Evolutionary conservation across 2,113 vertebrate genomes (phyloP).

Genomic region (Cryptotis parvus): DNA sequence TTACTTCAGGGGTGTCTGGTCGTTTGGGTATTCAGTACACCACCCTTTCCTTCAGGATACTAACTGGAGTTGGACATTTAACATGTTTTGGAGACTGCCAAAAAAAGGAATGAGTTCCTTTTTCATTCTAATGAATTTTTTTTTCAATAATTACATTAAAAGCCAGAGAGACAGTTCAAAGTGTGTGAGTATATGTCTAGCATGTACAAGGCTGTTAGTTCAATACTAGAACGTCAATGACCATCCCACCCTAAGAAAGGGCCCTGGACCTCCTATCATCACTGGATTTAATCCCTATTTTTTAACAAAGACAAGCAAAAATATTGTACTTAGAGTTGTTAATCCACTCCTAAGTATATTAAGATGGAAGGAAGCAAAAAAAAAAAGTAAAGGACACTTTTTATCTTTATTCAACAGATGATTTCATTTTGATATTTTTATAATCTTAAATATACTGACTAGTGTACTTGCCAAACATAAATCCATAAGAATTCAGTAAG

Average conservation of each 20-base stretch:
- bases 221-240: too few species aligned
- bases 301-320: background rate
- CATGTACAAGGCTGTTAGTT: too few species aligned
- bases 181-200: too few species aligned
- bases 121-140: too few species aligned
- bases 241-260: too few species aligned
- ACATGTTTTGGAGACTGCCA: background rate
- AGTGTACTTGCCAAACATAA: background rate
- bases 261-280: too few species aligned
- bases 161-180: too few species aligned
- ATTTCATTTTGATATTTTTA: background rate
- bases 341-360: background rate
- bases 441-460: background rate
- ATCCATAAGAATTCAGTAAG: background rate
- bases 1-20: slow-evolving; percentile 5
- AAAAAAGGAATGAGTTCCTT: too few species aligned
- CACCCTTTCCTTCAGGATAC: background rate
- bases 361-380: slow-evolving; percentile 29
- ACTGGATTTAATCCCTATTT: too few species aligned
- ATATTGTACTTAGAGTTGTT: slow-evolving; percentile 14
- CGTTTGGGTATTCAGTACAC: background rate
- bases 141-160: too few species aligned
- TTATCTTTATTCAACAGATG: background rate
- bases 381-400: background rate
- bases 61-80: background rate